These are phyloP conservation scores for Chrysomela aeneicollis DNA, from an alignment of 2,888 invertebrate species.

Conservation along the genomic window DNA sequence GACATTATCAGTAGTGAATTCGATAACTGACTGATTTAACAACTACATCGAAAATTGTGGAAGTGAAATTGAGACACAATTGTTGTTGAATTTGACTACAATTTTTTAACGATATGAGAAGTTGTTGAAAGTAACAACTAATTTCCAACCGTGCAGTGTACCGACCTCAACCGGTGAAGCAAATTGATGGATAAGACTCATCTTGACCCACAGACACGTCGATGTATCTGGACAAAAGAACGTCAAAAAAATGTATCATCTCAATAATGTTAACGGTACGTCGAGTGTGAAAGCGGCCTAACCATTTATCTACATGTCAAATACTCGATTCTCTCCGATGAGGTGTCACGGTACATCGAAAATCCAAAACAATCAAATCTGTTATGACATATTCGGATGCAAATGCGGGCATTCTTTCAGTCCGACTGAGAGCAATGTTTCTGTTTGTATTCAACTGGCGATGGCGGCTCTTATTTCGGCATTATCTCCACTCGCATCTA, in stretches of 20 bases:
- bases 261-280: constrained; percentile 1
- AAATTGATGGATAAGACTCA: neutral
- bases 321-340: neutral
- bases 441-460: constrained; percentile 34
- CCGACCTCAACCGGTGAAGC: no score
- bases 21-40: no score
- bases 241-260: constrained; percentile 3
- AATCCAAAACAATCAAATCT: constrained; percentile 21
- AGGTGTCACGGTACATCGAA: constrained; percentile 21
- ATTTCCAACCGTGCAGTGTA: no score
- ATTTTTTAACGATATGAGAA: no score
- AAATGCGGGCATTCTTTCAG: constrained; percentile 33
- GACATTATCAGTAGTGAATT: no score
- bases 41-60: no score
- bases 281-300: neutral
- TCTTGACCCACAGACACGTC: neutral
- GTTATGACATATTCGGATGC: constrained; percentile 34
- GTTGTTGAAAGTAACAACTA: no score
- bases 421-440: constrained; percentile 22
- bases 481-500: constrained; percentile 41
- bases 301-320: constrained; percentile 5
- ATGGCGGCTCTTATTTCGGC: constrained; percentile 38
- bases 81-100: no score
- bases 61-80: no score
- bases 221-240: neutral